Conservation (phyloP, 1,140 invertebrate genomes). For the Belonocnema kinseyi region DNA sequence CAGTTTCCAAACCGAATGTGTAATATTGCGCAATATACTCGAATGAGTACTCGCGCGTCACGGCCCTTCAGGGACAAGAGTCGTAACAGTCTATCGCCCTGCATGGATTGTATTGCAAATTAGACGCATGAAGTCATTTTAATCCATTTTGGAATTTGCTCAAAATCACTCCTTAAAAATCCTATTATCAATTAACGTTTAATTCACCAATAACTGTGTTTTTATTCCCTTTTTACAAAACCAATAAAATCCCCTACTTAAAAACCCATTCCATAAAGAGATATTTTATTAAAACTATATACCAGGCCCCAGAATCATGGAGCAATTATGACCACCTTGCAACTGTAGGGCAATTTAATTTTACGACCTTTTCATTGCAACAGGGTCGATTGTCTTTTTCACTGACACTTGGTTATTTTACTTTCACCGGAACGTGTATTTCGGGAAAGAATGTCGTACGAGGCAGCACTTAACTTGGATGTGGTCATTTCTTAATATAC, state of each 20-base stretch:
- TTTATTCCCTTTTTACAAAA: background rate
- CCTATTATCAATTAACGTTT: background rate
- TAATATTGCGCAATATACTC: too few species aligned
- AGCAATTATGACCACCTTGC: conserved; percentile 30
- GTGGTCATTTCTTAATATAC: conserved; percentile 18
- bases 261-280: background rate
- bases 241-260: background rate
- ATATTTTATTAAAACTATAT: conserved; percentile 23
- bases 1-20: too few species aligned
- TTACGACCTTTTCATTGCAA: conserved; percentile 26
- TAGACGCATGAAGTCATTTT: too few species aligned
- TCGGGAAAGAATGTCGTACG: conserved; percentile 22
- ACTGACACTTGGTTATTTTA: conserved; percentile 21
- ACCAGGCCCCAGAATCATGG: background rate
- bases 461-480: conserved; percentile 29
- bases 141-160: background rate
- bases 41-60: too few species aligned
- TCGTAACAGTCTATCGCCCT: too few species aligned
- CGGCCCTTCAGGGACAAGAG: too few species aligned
- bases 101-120: too few species aligned
- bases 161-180: too few species aligned
- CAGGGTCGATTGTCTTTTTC: conserved; percentile 27
- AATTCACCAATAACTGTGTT: background rate
- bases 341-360: conserved; percentile 26
- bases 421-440: conserved; percentile 30